Conservation (phyloP, 30 jellyfish, hydroid and myxozoan species). For the Phacellophora camtschatica region DNA sequence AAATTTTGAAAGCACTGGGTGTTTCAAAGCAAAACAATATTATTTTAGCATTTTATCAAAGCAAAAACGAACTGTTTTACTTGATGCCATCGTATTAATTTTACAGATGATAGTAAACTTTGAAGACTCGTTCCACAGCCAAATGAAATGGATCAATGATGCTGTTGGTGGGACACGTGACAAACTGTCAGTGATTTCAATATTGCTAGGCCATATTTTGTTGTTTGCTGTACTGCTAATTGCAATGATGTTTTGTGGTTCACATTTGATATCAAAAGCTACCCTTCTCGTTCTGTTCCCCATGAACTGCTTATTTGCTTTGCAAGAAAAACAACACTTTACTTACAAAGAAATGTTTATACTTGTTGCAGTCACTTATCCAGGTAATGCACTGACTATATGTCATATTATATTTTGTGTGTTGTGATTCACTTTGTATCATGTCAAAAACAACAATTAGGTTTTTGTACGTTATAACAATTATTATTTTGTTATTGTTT, state of each 20-base stretch:
- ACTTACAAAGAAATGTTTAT: slow-evolving; percentile 66
- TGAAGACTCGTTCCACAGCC: slow-evolving; percentile 64
- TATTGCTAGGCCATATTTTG: slow-evolving; percentile 71
- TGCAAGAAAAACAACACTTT: slow-evolving; percentile 57
- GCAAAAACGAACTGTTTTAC: not conserved
- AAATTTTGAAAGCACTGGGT: too few species aligned
- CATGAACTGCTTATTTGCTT: slow-evolving; percentile 68
- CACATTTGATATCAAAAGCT: slow-evolving; percentile 61
- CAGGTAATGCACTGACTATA: slow-evolving; percentile 76
- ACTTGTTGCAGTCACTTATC: slow-evolving; percentile 57
- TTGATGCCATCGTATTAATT: not conserved
- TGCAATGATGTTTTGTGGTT: slow-evolving; percentile 57
- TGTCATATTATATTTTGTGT: too few species aligned
- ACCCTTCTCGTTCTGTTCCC: slow-evolving; percentile 71
- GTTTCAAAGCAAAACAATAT: too few species aligned
- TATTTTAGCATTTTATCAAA: too few species aligned
- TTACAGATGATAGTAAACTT: slow-evolving; percentile 75
- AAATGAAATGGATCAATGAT: slow-evolving; percentile 83
- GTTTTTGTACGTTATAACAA: too few species aligned
- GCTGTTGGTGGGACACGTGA: slow-evolving; percentile 93
- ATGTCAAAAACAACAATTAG: too few species aligned
- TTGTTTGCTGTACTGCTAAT: slow-evolving; percentile 42
- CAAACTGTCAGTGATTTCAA: slow-evolving; percentile 66
- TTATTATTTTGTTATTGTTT: too few species aligned
- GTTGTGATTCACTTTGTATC: too few species aligned